A percentile compares a stretch with the other conserved stretches of the same genome.
Conservation (phyloP, 2,888 invertebrate species). For the Melanargia galathea region DNA sequence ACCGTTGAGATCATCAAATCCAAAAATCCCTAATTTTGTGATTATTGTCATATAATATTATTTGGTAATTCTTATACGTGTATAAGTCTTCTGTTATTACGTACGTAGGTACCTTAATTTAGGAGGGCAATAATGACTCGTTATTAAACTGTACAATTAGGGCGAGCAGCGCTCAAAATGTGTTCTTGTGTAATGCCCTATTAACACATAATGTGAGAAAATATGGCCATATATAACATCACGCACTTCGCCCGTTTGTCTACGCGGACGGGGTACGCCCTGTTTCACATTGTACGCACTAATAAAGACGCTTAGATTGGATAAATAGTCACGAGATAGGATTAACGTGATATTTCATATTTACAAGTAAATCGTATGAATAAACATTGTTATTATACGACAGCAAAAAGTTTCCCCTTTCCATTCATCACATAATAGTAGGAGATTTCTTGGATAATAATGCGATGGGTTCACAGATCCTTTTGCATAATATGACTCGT, state of each 20-base stretch:
- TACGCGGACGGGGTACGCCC: conserved; percentile 8
- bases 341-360: too few relatives aligned
- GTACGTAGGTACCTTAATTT: neutral
- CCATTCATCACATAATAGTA: too few relatives aligned
- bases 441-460: too few relatives aligned
- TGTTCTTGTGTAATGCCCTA: conserved; percentile 17
- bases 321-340: conserved; percentile 3
- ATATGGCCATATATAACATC: conserved; percentile 19
- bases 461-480: too few relatives aligned
- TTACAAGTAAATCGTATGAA: too few relatives aligned
- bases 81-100: neutral
- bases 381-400: too few relatives aligned
- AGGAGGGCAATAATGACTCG: neutral
- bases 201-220: conserved; percentile 23
- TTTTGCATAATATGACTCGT: too few relatives aligned
- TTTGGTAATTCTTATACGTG: neutral
- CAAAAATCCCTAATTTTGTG: too few relatives aligned
- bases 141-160: conserved; percentile 10
- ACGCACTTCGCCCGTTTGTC: conserved; percentile 23
- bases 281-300: conserved; percentile 21
- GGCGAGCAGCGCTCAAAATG: conserved; percentile 15
- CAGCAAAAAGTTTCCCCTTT: too few relatives aligned
- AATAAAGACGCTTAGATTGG: conserved; percentile 27
- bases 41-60: too few relatives aligned
- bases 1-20: too few relatives aligned